Percentiles rank a stretch among this genome's conserved stretches.
Conservation (phyloP, 2,797 vertebrate species). For the Rhinogobio ventralis region DNA sequence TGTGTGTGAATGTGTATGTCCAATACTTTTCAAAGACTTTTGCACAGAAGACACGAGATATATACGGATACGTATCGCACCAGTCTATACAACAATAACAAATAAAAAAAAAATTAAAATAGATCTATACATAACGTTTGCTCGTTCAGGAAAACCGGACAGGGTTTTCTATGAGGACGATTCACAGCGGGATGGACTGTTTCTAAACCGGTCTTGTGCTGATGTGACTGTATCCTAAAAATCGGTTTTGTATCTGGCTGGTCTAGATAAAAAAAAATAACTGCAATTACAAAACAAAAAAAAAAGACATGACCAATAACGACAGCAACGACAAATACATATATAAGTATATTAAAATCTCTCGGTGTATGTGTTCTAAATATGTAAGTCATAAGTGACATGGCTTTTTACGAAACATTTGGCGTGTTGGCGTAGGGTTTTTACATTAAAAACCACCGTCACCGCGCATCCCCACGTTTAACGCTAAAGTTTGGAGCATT, state of each 20-base stretch:
- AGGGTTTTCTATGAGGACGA: slow-evolving; percentile 67
- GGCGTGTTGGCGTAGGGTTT: slow-evolving; percentile 87
- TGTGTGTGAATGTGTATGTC: slow-evolving; percentile 72
- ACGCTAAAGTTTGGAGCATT: slow-evolving; percentile 77
- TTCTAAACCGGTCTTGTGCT: slow-evolving; percentile 80
- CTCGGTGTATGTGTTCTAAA: slow-evolving; percentile 88
- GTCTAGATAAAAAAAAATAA: slow-evolving; percentile 89
- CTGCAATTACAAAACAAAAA: slow-evolving; percentile 78
- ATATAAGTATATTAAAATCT: slow-evolving; percentile 86
- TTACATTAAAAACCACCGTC: slow-evolving; percentile 93
- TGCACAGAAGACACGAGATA: slow-evolving; percentile 89
- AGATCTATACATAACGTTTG: slow-evolving; percentile 74
- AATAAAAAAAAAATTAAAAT: slow-evolving; percentile 65
- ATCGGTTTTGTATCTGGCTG: slow-evolving; percentile 96
- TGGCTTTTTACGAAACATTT: slow-evolving; percentile 84
- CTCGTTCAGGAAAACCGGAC: slow-evolving; percentile 68
- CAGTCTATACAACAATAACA: slow-evolving; percentile 72
- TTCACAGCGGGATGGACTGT: slow-evolving; percentile 72
- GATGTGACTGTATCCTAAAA: slow-evolving; percentile 82
- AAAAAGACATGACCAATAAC: slow-evolving; percentile 61
- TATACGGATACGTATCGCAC: slow-evolving; percentile 78
- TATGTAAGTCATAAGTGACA: slow-evolving; percentile 85
- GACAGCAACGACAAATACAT: slow-evolving; percentile 70
- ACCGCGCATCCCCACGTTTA: slow-evolving; percentile 74
- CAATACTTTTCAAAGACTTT: slow-evolving; percentile 75